Conservation (phyloP, 2,888 invertebrate species). For the Nephrotoma flavescens region DNA sequence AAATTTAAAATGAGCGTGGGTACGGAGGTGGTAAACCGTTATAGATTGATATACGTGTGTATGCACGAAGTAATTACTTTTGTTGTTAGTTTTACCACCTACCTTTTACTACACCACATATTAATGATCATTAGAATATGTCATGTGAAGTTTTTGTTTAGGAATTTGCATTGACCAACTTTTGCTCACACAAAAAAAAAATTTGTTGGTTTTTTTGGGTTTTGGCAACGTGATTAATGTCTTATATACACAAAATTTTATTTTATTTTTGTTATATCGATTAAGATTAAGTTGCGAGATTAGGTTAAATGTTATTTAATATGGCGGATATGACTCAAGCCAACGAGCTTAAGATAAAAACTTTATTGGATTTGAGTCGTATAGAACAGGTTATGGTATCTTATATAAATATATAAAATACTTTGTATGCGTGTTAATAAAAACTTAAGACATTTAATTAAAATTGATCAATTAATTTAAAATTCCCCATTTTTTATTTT, state of each 20-base stretch:
- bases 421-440: not conserved
- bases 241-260: not conserved
- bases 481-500: not conserved
- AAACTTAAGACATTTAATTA: not conserved
- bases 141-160: not conserved
- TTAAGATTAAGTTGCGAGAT: not conserved
- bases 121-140: not conserved
- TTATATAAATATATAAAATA: not conserved
- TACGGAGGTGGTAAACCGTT: not conserved
- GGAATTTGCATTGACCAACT: not conserved
- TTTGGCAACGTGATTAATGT: not conserved
- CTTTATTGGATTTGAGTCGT: not conserved
- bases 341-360: not conserved
- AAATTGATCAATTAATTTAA: not conserved
- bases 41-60: not conserved
- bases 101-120: not conserved
- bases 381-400: not conserved
- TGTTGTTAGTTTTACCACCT: not conserved
- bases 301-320: not conserved
- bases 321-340: not conserved
- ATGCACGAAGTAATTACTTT: not conserved
- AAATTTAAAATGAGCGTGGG: not conserved
- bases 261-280: not conserved
- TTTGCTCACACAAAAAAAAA: not conserved
- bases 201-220: not conserved